Conservation (phyloP, 2,113 vertebrate genomes). For the Mellivora capensis region DNA sequence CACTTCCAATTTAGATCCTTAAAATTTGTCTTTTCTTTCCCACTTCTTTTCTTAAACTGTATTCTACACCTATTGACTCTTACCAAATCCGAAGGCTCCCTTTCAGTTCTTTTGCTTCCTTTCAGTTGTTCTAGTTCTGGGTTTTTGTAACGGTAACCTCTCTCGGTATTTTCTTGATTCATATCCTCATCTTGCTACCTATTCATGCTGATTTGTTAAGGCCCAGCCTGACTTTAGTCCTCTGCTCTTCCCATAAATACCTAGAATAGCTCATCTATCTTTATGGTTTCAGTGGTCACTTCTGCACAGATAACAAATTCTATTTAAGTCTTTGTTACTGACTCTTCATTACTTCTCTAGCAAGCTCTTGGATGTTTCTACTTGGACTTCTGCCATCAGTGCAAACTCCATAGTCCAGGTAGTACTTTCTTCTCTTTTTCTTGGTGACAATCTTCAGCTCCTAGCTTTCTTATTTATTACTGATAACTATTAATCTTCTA, state of each 20-base stretch:
- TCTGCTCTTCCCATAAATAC: background rate
- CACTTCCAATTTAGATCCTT: background rate
- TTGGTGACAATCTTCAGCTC: background rate
- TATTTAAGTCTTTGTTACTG: background rate
- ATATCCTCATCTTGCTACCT: background rate
- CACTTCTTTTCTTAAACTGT: background rate
- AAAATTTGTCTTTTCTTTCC: background rate
- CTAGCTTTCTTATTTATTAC: background rate
- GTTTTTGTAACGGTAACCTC: background rate
- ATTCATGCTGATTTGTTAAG: background rate
- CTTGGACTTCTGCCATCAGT: background rate
- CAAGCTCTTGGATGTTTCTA: background rate
- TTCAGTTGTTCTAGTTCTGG: background rate
- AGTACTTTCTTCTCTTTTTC: background rate
- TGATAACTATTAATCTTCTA: background rate
- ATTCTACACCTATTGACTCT: background rate
- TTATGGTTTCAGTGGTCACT: background rate
- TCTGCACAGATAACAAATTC: background rate
- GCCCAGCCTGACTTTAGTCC: background rate
- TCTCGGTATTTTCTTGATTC: background rate
- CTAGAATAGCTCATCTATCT: background rate
- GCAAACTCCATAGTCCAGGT: background rate
- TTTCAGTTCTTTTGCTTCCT: background rate
- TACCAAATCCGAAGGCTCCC: background rate
- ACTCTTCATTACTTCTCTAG: background rate